phyloP scores from a whole-genome alignment of 2,888 invertebrate species.

The Nephrocerus scutellatus region DNA sequence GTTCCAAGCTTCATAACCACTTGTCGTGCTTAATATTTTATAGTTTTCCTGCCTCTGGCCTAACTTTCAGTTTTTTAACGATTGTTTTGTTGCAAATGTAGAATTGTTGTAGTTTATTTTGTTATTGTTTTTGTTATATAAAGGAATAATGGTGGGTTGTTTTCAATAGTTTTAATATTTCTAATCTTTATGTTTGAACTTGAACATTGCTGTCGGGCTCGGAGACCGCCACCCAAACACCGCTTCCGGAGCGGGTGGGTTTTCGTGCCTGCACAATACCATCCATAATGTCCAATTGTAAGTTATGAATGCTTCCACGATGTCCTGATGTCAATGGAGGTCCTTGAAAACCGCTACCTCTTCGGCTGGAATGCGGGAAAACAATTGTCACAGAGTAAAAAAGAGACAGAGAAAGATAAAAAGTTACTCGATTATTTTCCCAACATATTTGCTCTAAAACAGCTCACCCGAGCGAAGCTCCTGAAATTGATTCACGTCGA shows the following conservation, averaged over 20 bases:
- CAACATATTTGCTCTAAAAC: neutral
- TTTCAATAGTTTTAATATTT: too few species aligned
- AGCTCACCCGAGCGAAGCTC: slow-evolving; percentile 54
- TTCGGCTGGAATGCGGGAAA: slow-evolving; percentile 32
- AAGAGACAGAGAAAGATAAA: neutral
- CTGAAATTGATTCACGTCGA: slow-evolving; percentile 75
- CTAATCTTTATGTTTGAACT: slow-evolving; percentile 41
- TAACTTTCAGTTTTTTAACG: neutral
- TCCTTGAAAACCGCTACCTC: slow-evolving; percentile 50
- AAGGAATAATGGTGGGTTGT: too few species aligned
- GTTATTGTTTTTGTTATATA: too few species aligned
- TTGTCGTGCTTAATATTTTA: too few species aligned
- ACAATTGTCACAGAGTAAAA: neutral
- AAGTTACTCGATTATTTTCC: neutral
- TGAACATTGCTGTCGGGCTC: slow-evolving; percentile 44
- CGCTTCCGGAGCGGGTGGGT: slow-evolving; percentile 52
- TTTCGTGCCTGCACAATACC: slow-evolving; percentile 76
- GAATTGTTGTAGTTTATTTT: too few species aligned
- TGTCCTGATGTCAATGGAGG: slow-evolving; percentile 68
- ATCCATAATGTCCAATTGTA: slow-evolving; percentile 83
- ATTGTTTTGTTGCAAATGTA: too few species aligned
- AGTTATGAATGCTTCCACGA: slow-evolving; percentile 70
- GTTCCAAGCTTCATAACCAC: too few species aligned
- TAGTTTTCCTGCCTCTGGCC: neutral
- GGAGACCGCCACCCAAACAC: slow-evolving; percentile 59